Evolutionary conservation across 2,888 invertebrate species (phyloP), one percentile per base, ranked within the genome.

Genomic region (Dryomyza anilis): DNA sequence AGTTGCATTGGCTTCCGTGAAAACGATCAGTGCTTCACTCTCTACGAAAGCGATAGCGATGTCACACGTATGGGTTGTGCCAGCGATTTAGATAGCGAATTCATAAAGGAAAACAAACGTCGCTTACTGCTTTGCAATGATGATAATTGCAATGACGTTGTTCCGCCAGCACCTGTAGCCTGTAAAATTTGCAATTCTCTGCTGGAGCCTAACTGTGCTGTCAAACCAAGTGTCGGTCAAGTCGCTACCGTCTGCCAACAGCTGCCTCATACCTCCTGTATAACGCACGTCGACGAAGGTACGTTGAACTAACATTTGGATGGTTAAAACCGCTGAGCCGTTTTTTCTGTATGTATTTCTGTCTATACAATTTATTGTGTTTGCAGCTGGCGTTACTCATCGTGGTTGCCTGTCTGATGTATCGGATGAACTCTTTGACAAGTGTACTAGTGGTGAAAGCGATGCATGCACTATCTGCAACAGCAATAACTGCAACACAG

Each of bases 261-360:
- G 1, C 6, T 73, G n/a, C 81, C 81, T 1, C 80, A 78, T 58
- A 76, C 77, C 0, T 68, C 77, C 25, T 81, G 81, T 60, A 76
- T 69, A 12, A 76, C 76, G 0, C 74, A 73, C 12, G 66, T 82
- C n/a, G 71, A 78, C 46, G 64, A 56, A 48, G 72, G 67, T 73
- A 65, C 66, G 69, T 71, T 27, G 8, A 8, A 14, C 30, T 25
- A 3, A 2, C 19, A 7, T n/a, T 1, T 8, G n/a, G 14, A n/a
- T n/a, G 14, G 2, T 27, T 12, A 7, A 1, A 16, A 25, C 45
- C 12, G 14, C 12, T 2, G 3, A 55, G n/a, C 2, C 5, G 23
- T 12, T 2, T 16, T 48, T 46, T 0, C 12, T 27, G 21, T 3
- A 50, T n/a, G 3, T 12, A n/a, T 36, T 43, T 52, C 2, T 66